phyloP scores from a whole-genome alignment of 2,888 invertebrate genomes.

The Macropis europaea region DNA sequence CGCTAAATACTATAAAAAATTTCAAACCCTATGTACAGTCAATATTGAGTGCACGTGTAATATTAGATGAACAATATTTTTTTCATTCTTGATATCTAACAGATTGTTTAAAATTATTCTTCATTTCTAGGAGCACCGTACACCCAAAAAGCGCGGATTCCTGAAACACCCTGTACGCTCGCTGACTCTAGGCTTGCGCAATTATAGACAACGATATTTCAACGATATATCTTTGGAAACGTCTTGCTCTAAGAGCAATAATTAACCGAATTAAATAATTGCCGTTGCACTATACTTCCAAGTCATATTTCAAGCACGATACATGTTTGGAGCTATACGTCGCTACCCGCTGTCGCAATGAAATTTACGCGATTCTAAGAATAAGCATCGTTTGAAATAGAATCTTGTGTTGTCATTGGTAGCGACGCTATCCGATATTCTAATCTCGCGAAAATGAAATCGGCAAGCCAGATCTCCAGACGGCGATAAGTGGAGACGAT shows the following conservation, averaged over 20 bases:
- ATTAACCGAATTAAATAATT: constrained; percentile 64
- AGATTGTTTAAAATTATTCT: no score
- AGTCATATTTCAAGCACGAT: constrained; percentile 65
- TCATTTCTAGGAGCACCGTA: no score
- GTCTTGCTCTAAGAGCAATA: constrained; percentile 51
- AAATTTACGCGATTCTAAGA: constrained; percentile 66
- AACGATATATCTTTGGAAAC: constrained; percentile 49
- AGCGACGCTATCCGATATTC: constrained; percentile 57
- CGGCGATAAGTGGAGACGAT: background rate
- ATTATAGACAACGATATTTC: constrained; percentile 53
- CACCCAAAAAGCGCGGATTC: no score
- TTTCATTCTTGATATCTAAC: no score
- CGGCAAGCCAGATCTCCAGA: constrained; percentile 11
- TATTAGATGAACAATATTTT: no score
- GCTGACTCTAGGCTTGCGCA: constrained; percentile 17
- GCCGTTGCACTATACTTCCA: constrained; percentile 56
- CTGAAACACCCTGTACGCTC: no score
- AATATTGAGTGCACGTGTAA: no score
- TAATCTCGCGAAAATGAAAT: constrained; percentile 36
- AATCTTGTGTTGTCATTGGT: constrained; percentile 65
- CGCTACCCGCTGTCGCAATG: constrained; percentile 65
- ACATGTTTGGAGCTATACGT: constrained; percentile 61
- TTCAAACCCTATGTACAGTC: no score
- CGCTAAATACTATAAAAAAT: no score
- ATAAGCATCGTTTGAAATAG: constrained; percentile 63